Evolutionary conservation across 2,113 vertebrate genomes (phyloP), one percentile per base, ranked within the genome.

Genomic region (Pterocles gutturalis): DNA sequence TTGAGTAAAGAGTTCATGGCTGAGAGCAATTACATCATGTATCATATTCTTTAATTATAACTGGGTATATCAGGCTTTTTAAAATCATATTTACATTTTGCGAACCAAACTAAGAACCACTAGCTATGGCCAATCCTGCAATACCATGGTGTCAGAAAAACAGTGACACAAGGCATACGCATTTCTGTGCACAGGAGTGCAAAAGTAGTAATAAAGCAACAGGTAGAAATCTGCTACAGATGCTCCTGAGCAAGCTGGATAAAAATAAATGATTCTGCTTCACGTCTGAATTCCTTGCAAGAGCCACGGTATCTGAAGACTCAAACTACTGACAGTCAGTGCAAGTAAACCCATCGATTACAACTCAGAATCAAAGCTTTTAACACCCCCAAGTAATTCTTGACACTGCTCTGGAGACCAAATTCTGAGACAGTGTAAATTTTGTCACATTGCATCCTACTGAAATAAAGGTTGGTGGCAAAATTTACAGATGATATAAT

Each of bases 381-480:
- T 77, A 83, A 78, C 51, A 78, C 28, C 18, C 17, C 21, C 57
- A 82, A 75, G 33, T 81, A 81, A 93, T 87, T 91, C 76, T 29
- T 72, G 49, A 54, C 45, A 60, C 18, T 64, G 67, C 0, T 1
- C 55, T 67, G 17, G 48, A 89, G 34, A 81, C 12, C 53, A 66
- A 71, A 73, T 71, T 81, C 72, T 84, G 34, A 80, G 24, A 38
- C 36, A 66, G 36, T 4, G 3, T 53, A 83, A 65, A 17, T 84
- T 88, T 22, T 46, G 20, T 28, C 0, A 0, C 20, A 36, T 29
- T 64, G 28, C 1, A 1, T 36, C 18, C 60, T 61, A 28, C 55
- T 57, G 34, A 79, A 84, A 53, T 43, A 79, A 62, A 82, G 17
- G 24, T 45, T 89, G 8, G 29, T 55, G 78, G 64, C 21, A 87